Evolutionary conservation across 2,797 vertebrate genomes (phyloP), one percentile per base, ranked within the genome.

Genomic region (Phataginus tetradactyla): DNA sequence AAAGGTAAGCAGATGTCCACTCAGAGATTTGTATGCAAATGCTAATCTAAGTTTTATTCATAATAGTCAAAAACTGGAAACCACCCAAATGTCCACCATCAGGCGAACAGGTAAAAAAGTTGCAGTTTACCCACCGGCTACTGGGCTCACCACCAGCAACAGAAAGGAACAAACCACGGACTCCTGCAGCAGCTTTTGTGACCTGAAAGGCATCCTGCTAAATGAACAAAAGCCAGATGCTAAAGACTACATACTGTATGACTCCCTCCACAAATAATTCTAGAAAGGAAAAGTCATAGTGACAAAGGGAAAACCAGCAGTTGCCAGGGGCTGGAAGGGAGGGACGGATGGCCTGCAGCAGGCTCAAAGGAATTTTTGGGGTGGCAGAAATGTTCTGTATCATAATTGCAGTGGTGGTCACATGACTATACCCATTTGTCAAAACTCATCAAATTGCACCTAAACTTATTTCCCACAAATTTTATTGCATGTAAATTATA

Each of bases 201-300:
- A 83, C 53, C 34, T 69, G 53, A 45, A 59, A 94, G 37, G 9
- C 51, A 29, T 23, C 64, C 32, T 1, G 14, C 32, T 63, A 21
- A 86, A n/a, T 29, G 51, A 68, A 86, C 66, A 66, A 86, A 94
- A 81, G 55, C 9, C 77, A 45, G 55, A 53, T 29, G 63, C 66
- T 51, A 49, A 71, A 57, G 45, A 71, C 32, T 10, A 29, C 66
- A 18, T 14, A 27, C 34, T 6, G 14, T 25, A 23, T 21, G 18
- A 37, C 7, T 78, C 64, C 29, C 68, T 90, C 77, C 75, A 12
- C 3, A 18, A 8, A 77, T 81, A n/a, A 59, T 34, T 61, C 59
- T 32, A 18, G 57, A 75, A 34, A 96, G 63, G 39, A 86, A 57
- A 66, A 63, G 7, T 18, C 51, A 32, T 0, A 32, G 29, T 25